Percentiles rank a stretch among this genome's conserved stretches.
These are phyloP conservation scores for Andricus quercusramuli DNA, from an alignment of 2,888 invertebrate species.

Conservation along the genomic window DNA sequence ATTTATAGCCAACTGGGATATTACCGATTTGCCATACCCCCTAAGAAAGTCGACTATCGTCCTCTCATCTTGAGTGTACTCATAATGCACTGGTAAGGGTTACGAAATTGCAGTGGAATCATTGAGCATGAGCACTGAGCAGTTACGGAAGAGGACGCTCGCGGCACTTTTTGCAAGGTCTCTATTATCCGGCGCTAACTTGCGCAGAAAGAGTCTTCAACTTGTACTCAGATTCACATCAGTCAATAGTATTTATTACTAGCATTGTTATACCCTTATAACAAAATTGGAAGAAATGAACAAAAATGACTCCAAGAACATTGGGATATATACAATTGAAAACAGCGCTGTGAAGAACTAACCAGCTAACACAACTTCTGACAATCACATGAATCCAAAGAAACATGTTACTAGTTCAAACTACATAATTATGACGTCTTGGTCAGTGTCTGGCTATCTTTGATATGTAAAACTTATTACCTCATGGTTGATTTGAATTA, in stretches of 20 bases:
- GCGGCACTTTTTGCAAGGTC: conserved; percentile 14
- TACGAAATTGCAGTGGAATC: conserved; percentile 25
- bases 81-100: conserved; percentile 18
- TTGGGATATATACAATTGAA: too few relatives aligned
- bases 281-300: too few relatives aligned
- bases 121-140: background rate
- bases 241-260: background rate
- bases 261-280: too few relatives aligned
- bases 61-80: background rate
- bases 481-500: too few relatives aligned
- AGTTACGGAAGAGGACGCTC: conserved; percentile 15
- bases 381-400: too few relatives aligned
- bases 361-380: too few relatives aligned
- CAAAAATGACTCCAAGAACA: too few relatives aligned
- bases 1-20: background rate
- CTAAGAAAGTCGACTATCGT: conserved; percentile 5
- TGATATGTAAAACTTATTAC: too few relatives aligned
- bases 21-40: conserved; percentile 5
- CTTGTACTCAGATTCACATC: background rate
- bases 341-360: too few relatives aligned
- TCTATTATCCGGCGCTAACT: conserved; percentile 28
- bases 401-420: too few relatives aligned
- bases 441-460: too few relatives aligned
- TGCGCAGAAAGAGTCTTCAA: background rate
- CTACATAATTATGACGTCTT: too few relatives aligned